Evolutionary conservation across 2,113 vertebrate species (phyloP), one percentile per base, ranked within the genome.

Genomic region (Oceanodroma tethys): DNA sequence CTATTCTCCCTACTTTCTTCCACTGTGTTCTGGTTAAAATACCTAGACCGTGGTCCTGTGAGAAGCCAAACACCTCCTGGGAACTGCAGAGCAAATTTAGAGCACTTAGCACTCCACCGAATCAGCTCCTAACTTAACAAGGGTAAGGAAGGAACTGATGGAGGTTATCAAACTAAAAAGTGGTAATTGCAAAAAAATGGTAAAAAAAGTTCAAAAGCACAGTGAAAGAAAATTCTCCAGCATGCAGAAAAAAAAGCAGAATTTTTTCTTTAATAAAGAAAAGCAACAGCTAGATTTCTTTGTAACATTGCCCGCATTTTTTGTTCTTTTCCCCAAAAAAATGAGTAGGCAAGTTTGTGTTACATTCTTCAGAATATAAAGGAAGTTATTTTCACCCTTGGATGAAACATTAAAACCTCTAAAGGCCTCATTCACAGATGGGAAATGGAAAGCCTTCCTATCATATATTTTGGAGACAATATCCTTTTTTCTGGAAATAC

Each of bases 401-500:
- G 52, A 95, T 80, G 66, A 94, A 95, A 91, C 30, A 67, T 34
- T 80, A 85, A 95, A 96, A 76, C 84, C 94, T 95, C 96, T 52
- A 42, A 95, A 94, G 87, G 74, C 81, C 38, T 90, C 84, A 58
- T 73, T 84, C 78, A 94, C 55, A 81, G 62, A 94, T 88, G 78
- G 47, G 67, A 96, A 97, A 96, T 73, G 62, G 91, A 95, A 96
- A 94, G 78, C 71, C 48, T 95, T 86, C 78, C 91, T 95, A 86
- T 94, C 93, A 52, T 88, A 32, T 76, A 85, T 91, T 94, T 96
- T 96, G 52, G 47, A 94, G 91, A 96, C 93, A 97, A 93, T 86
- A 94, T 81, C 78, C 89, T 76, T 97, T 95, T 95, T 95, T 93
- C 96, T 95, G 94, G 91, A 96, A 96, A 87, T 72, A 87, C 86